Evolutionary conservation across 30 jellyfish, hydroid and myxozoan species (phyloP).

Genomic region (Turritopsis dohrnii): DNA sequence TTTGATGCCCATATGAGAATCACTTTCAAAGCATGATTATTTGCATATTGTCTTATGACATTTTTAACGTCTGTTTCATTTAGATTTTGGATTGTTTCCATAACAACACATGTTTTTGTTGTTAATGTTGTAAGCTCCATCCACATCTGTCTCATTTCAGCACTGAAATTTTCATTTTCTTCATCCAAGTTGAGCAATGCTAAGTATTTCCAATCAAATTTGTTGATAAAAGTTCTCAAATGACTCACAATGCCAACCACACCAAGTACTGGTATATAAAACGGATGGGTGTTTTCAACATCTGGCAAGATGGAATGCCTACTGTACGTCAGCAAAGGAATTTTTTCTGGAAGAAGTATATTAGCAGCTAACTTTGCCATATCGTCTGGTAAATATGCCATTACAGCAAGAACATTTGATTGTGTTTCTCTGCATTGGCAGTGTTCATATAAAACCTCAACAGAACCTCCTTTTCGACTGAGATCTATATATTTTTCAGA

Average conservation of each 20-base stretch:
- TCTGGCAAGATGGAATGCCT: not conserved
- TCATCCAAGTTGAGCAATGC: not conserved
- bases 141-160: not conserved
- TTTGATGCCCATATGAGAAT: conserved; percentile 1
- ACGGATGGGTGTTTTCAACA: not conserved
- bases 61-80: not conserved
- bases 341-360: not conserved
- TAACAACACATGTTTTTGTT: not conserved
- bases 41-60: not conserved
- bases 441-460: not conserved
- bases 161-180: not conserved
- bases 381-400: not conserved
- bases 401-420: not conserved
- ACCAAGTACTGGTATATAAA: not conserved
- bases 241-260: not conserved
- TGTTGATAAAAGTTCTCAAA: not conserved
- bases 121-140: not conserved
- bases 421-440: not conserved
- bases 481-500: not conserved
- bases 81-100: not conserved
- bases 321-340: not conserved
- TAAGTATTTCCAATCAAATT: not conserved
- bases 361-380: conserved; percentile 6
- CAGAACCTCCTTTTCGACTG: not conserved
- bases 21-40: not conserved